A percentile compares a stretch with the other conserved stretches of the same genome.
These are phyloP conservation scores for Hetaerina titia DNA, from an alignment of 2,888 invertebrate species.

Conservation along the genomic window DNA sequence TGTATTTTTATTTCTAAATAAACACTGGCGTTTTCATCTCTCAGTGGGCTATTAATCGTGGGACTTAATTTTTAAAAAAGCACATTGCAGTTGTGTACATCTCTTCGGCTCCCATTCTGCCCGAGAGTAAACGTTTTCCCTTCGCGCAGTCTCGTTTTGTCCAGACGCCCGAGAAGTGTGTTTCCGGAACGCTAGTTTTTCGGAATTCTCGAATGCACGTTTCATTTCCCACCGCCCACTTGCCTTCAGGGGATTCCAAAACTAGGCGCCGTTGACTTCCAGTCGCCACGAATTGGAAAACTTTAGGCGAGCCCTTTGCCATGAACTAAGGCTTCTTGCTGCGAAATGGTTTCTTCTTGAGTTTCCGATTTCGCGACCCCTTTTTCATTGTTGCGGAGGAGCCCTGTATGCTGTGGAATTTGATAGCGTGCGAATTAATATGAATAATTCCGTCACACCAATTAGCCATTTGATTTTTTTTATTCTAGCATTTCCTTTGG, in stretches of 20 bases:
- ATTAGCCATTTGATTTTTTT: no score
- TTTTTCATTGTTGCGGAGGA: no score
- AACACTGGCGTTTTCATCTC: background rate
- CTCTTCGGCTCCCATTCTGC: background rate
- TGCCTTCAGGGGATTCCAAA: background rate
- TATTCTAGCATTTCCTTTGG: no score
- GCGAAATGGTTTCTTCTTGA: no score
- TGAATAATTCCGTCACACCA: no score
- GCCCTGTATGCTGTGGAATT: no score
- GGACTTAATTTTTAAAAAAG: background rate
- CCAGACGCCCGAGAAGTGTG: background rate
- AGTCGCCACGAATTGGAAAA: no score
- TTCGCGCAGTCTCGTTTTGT: background rate
- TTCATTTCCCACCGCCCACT: background rate
- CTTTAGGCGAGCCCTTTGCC: no score
- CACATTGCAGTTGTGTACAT: background rate
- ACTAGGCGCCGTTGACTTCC: background rate
- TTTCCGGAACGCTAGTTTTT: background rate
- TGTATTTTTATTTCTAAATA: background rate
- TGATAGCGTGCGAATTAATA: no score
- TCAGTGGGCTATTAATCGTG: background rate
- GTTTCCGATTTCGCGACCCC: no score
- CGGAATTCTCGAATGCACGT: background rate
- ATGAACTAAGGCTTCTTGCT: no score
- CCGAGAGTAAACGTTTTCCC: background rate